Evolutionary conservation across 2,113 vertebrate species (phyloP).

Genomic region (Boulengeromyrus knoepffleri): DNA sequence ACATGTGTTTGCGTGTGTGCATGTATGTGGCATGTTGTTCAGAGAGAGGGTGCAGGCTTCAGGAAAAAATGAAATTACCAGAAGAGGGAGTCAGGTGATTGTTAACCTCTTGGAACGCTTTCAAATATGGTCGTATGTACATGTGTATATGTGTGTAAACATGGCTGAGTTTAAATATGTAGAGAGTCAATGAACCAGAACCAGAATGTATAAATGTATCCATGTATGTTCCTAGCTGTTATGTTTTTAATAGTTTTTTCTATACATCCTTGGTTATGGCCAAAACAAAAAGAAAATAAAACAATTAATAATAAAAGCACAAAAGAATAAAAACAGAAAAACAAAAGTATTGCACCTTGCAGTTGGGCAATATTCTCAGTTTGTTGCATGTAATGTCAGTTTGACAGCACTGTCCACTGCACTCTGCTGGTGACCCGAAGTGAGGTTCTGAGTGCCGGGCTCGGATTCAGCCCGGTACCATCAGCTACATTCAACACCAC

Average conservation of each 20-base stretch:
- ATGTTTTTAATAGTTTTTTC: conserved; percentile 1
- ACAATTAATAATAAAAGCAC: conserved; percentile 6
- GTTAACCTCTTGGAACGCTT: conserved; percentile 55
- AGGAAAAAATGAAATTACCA: conserved; percentile 37
- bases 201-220: not conserved
- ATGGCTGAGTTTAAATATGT: conserved; percentile 41
- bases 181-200: conserved; percentile 17
- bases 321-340: conserved; percentile 14
- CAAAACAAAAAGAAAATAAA: conserved; percentile 15
- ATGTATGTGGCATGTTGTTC: not conserved
- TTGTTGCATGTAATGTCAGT: conserved; percentile 52
- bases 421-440: conserved; percentile 70
- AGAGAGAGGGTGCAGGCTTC: not conserved
- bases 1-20: not conserved
- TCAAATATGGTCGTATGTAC: conserved; percentile 38
- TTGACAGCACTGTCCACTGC: conserved; percentile 52
- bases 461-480: conserved; percentile 54
- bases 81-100: conserved; percentile 53
- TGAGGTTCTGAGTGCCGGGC: conserved; percentile 57
- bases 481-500: conserved; percentile 74
- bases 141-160: conserved; percentile 53
- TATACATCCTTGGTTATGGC: conserved; percentile 24
- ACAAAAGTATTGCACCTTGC: conserved; percentile 62
- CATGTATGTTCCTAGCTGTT: not conserved
- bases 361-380: conserved; percentile 50